Evolutionary conservation across 2,797 vertebrate genomes (phyloP).

Genomic region (Chaetodon trifasciatus): DNA sequence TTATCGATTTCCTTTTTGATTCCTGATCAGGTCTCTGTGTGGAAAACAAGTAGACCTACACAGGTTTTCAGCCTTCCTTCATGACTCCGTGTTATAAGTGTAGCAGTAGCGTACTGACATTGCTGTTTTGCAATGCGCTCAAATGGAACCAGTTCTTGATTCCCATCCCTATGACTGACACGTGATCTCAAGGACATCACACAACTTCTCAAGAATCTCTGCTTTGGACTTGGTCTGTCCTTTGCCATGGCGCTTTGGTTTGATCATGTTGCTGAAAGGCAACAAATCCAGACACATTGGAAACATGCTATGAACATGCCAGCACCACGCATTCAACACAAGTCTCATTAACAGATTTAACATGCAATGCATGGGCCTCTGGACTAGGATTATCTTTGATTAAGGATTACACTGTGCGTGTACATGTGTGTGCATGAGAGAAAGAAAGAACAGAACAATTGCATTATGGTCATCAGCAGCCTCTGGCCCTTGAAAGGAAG

Average conservation of each 20-base stretch:
- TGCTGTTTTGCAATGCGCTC: too few species aligned
- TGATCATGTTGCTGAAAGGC: background rate
- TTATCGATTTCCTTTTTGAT: too few species aligned
- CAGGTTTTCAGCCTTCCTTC: too few species aligned
- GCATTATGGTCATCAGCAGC: slow-evolving; percentile 5
- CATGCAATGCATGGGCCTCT: slow-evolving; percentile 45
- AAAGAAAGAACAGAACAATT: background rate
- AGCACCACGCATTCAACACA: slow-evolving; percentile 16
- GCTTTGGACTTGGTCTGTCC: background rate
- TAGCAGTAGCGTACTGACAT: too few species aligned
- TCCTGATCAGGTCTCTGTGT: too few species aligned
- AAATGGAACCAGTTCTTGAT: too few species aligned
- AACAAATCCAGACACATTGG: background rate
- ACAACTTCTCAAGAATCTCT: background rate
- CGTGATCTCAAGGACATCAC: background rate
- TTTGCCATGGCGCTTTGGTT: background rate
- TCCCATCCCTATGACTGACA: background rate
- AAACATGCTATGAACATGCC: slow-evolving; percentile 20
- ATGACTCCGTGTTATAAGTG: too few species aligned
- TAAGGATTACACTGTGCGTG: slow-evolving; percentile 23
- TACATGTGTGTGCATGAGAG: background rate
- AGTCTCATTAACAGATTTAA: slow-evolving; percentile 45
- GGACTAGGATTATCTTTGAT: slow-evolving; percentile 53
- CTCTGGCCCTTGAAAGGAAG: slow-evolving; percentile 25
- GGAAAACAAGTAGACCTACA: too few species aligned